Conservation (phyloP, 92 coral and sea anemone species). For the Porites lobata region DNA sequence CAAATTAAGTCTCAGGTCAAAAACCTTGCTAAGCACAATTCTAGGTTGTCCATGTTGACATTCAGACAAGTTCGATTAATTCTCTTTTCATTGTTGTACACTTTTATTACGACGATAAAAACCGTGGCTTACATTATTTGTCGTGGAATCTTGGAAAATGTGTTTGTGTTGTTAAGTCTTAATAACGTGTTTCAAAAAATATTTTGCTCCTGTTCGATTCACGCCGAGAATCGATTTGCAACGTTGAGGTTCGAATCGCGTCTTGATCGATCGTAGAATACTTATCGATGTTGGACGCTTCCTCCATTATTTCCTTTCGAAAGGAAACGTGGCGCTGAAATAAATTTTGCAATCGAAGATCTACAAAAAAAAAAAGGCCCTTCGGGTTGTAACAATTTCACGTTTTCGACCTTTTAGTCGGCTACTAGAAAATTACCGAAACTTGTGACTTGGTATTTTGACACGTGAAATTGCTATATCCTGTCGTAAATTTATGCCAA, state of each 20-base stretch:
- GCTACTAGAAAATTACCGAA: background rate
- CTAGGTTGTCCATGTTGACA: constrained; percentile 31
- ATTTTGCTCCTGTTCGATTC: constrained; percentile 23
- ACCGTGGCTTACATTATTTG: constrained; percentile 10
- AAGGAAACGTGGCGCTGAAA: constrained; percentile 1
- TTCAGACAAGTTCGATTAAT: constrained; percentile 38
- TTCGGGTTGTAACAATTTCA: background rate
- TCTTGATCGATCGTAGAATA: constrained; percentile 13
- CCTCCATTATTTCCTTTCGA: constrained; percentile 15
- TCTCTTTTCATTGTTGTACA: constrained; percentile 37
- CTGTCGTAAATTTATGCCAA: constrained; percentile 28
- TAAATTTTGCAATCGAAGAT: background rate
- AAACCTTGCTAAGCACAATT: constrained; percentile 8
- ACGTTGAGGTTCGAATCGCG: constrained; percentile 21
- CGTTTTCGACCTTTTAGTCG: background rate
- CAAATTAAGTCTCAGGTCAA: background rate
- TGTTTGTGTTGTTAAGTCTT: constrained; percentile 28
- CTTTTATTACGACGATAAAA: constrained; percentile 14
- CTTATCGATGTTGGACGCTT: constrained; percentile 39
- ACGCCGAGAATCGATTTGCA: constrained; percentile 38
- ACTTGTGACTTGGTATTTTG: constrained; percentile 47
- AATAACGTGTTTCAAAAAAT: constrained; percentile 27
- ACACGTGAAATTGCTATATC: constrained; percentile 60
- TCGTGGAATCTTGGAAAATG: constrained; percentile 3
- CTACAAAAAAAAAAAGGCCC: background rate